A percentile compares a stretch with the other conserved stretches of the same genome.
These are phyloP conservation scores for Aporrectodea caliginosa DNA, from an alignment of 1,140 invertebrate species.

Conservation along the genomic window DNA sequence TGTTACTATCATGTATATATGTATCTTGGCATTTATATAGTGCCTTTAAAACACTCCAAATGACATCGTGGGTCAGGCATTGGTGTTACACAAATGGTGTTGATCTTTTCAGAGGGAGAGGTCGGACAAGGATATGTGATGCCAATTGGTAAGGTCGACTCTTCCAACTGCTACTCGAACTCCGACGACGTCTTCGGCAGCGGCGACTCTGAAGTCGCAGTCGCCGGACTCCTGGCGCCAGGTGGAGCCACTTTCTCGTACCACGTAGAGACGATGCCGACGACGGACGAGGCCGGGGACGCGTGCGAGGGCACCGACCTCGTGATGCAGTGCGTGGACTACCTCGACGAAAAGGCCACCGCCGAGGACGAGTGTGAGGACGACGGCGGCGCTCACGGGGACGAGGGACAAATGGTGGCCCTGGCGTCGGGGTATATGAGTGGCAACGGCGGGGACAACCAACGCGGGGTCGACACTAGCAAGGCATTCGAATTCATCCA, in stretches of 20 bases:
- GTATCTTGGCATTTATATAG: no score
- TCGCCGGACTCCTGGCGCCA: neutral
- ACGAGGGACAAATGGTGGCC: neutral
- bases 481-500: neutral
- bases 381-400: neutral
- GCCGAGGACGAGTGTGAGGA: neutral
- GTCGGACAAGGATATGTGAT: neutral
- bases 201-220: neutral
- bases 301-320: neutral
- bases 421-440: neutral
- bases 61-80: no score
- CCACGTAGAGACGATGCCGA: neutral
- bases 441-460: neutral
- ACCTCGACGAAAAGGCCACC: neutral
- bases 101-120: neutral
- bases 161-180: neutral
- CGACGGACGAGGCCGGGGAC: neutral
- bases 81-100: no score
- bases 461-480: neutral
- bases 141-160: neutral
- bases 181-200: neutral
- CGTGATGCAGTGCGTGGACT: neutral
- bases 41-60: no score
- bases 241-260: neutral
- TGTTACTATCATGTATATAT: no score